A percentile compares a stretch with the other conserved stretches of the same genome.
These are phyloP conservation scores for Drosophila anomalata DNA, from an alignment of 2,888 invertebrate species.

Conservation along the genomic window DNA sequence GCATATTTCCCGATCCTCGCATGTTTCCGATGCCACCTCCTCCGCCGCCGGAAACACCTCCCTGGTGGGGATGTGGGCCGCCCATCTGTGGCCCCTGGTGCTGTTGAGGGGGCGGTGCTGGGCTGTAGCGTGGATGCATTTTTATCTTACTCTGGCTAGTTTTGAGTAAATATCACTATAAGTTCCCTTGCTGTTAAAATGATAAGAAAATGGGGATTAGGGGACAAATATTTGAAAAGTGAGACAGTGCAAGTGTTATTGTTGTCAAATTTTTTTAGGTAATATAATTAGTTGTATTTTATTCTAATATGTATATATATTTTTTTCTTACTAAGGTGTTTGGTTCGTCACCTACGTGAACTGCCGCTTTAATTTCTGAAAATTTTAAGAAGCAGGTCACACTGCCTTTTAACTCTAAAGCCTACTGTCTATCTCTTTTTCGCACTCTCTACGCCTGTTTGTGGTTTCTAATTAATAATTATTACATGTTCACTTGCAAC, in stretches of 20 bases:
- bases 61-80: conserved; percentile 60
- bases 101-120: conserved; percentile 70
- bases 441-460: neutral
- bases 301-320: neutral
- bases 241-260: conserved; percentile 2
- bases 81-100: conserved; percentile 32
- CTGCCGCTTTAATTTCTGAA: too few relatives aligned
- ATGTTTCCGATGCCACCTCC: conserved; percentile 37
- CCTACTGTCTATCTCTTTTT: too few relatives aligned
- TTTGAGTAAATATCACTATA: conserved; percentile 9
- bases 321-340: too few relatives aligned
- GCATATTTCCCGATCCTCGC: conserved; percentile 44
- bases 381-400: neutral
- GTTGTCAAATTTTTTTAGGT: neutral
- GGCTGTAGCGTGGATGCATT: conserved; percentile 82
- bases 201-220: neutral
- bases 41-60: conserved; percentile 22
- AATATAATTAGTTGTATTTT: neutral
- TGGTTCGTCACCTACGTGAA: too few relatives aligned
- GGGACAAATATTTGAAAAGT: neutral
- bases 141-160: conserved; percentile 4
- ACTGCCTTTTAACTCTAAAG: neutral
- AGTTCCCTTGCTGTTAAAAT: conserved; percentile 29
- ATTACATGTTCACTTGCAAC: conserved; percentile 21
- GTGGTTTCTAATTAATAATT: conserved; percentile 24